Base-by-base conservation (phyloP, 2,113 vertebrate species). In the Stigmatopora argus region DNA sequence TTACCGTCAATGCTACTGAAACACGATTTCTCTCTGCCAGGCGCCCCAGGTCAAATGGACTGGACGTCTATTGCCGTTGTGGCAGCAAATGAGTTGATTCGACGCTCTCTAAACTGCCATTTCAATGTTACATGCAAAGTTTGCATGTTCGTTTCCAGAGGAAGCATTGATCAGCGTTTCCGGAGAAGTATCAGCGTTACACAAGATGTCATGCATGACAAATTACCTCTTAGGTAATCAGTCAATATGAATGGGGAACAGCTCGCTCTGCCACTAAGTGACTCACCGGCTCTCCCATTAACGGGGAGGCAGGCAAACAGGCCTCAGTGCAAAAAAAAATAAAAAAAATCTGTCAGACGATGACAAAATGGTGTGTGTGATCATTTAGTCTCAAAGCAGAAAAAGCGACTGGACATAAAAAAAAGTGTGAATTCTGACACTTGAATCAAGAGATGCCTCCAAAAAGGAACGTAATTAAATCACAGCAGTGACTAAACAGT, bases 111-210 rank as follows among this genome's bases (percentile, higher is more conserved):
- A 19, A 5, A 21, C 5, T 65, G 45, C 55, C 61, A 49, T 68
- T 56, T 61, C 15, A 14, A 8, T 57, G 69, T 77, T 58, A 61
- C 66, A 72, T 65, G 45, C 56, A 69, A 46, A 3, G 19, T 19
- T 26, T 31, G n/a, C n/a, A n/a, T 52, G 49, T 35, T 49, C 18
- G 4, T 11, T 52, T 60, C 59, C 35, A 70, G 18, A 38, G 21
- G 47, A 5, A 44, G 17, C 69, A 65, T 53, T 51, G 61, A 74
- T 67, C 74, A 57, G 35, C 64, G 48, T 67, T 68, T 38, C 64
- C 64, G 62, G 44, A 14, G 19, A 34, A 41, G 56, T 17, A 56
- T 21, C 46, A 15, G 61, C 71, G 11, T 64, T 74, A 71, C 31
- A 55, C 26, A 23, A 46, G 18, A 58, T 60, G 18, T 59, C 41